phyloP scores from a whole-genome alignment of 1,140 invertebrate genomes.

The Cydia strobilella region DNA sequence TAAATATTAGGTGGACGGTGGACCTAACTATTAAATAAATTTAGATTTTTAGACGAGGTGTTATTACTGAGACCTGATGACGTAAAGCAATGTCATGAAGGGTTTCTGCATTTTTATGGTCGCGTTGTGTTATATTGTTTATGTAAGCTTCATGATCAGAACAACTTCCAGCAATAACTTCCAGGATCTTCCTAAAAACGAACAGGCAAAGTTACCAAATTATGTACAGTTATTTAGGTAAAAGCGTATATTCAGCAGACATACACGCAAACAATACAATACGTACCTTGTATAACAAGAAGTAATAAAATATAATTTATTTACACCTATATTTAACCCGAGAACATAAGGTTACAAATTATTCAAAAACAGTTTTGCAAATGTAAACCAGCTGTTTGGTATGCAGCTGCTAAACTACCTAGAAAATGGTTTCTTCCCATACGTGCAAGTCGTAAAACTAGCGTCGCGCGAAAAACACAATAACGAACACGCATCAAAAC shows the following conservation, averaged over 20 bases:
- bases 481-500: background rate
- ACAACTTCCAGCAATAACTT: no score
- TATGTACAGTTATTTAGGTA: background rate
- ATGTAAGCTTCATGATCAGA: no score
- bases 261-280: background rate
- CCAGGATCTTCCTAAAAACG: no score
- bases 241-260: background rate
- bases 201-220: background rate
- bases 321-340: background rate
- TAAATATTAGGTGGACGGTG: background rate
- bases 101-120: no score
- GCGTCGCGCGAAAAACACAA: constrained; percentile 20
- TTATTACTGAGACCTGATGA: no score
- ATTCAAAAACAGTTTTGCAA: constrained; percentile 4
- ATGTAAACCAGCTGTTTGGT: constrained; percentile 17
- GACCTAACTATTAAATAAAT: no score
- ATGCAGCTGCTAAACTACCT: constrained; percentile 14
- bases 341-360: constrained; percentile 3
- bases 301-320: background rate
- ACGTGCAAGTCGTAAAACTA: constrained; percentile 8
- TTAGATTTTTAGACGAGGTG: no score
- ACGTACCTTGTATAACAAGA: background rate
- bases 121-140: no score
- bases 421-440: constrained; percentile 28
- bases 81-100: no score